Base-by-base conservation (phyloP, 2,113 vertebrate genomes). In the Cavia porcellus region DNA sequence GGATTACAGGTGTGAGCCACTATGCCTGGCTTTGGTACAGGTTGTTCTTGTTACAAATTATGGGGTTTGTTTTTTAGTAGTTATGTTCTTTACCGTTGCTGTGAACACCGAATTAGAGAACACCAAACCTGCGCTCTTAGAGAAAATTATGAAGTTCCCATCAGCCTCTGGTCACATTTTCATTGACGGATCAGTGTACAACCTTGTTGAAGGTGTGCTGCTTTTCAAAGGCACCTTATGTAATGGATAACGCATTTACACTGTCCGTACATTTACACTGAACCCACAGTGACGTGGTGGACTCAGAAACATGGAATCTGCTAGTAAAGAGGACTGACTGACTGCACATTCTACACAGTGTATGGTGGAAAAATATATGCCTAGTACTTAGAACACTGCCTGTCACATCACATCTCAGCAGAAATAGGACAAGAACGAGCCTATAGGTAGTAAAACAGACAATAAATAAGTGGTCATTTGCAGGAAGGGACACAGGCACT, bases 401-500 rank as follows among this genome's bases (percentile, higher is more conserved):
- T 30, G 38, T 47, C 38, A 62, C 0, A 0, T 70, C 3, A 55
- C 9, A 47, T 25, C 47, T 80, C 22, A 30, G 59, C 24, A 70
- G 19, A 47, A n/a, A 3, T 42, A n/a, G 57, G 77, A 77, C 83
- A 68, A 89, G 80, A 75, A 64, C 75, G 75, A 1, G 17, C 14
- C 42, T 50, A 25, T 12, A 3, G 80, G 20, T 12, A 94, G 75
- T 9, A 79, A 75, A 86, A 82, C 0, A 59, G 25, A 72, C 1
- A 30, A 52, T 57, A 70, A 66, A 6, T 61, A 66, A 87, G 59
- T 4, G 17, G 77, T 30, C 66, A n/a, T 15, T 42, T 61, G 35
- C 22, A 4, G 7, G 52, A 83, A 42, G 12, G 10, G 25, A 64
- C 11, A 59, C 61, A n/a, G 82, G 22, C 94, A 99, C 99, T 99